Base-by-base conservation (phyloP, 2,797 vertebrate species). In the Spheniscus humboldti region DNA sequence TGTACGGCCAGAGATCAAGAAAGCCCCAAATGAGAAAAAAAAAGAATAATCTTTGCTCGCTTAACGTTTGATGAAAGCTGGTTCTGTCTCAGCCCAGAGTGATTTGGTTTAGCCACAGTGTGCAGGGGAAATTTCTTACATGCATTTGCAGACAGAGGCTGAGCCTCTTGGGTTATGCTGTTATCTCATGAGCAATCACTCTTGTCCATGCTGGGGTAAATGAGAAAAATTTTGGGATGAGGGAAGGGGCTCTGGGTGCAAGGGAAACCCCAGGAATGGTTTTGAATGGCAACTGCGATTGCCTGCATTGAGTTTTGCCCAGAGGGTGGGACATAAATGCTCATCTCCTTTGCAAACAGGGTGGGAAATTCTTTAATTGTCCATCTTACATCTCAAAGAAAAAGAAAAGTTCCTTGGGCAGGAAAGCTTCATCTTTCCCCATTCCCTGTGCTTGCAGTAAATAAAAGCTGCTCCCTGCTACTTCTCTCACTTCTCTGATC, bases 1-100 rank as follows among this genome's bases (percentile, higher is more conserved):
- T 57, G 5, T 23, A 14, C 10, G 19, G 17, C 24, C 71, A 89
- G 88, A 78, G 19, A 79, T 20, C 19, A 39, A 78, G 66, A 78
- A 90, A 84, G 17, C 15, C 69, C 5, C 14, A 57, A 76, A 76
- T 6, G 10, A 50, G 20, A 4, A 57, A 30, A 63, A 30, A 60
- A 39, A 30, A 19, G 6, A 6, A 33, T 7, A 57, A 52, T 41
- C n/a, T 72, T 76, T 0, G 1, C 22, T 88, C 5, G 0, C 13
- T 87, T 81, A 82, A 33, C 66, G 28, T 87, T 78, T 87, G 87
- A 89, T 63, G 59, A 88, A 83, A 83, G 11, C n/a, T 13, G 6
- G 60, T 68, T 78, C 41, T 64, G n/a, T 53, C 53, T 78, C 50
- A 92, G 77, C 30, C 30, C 55, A 27, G 60, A 31, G 52, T 16